These are phyloP conservation scores for Myopa testacea DNA, from an alignment of 2,888 invertebrate genomes.

Conservation along the genomic window DNA sequence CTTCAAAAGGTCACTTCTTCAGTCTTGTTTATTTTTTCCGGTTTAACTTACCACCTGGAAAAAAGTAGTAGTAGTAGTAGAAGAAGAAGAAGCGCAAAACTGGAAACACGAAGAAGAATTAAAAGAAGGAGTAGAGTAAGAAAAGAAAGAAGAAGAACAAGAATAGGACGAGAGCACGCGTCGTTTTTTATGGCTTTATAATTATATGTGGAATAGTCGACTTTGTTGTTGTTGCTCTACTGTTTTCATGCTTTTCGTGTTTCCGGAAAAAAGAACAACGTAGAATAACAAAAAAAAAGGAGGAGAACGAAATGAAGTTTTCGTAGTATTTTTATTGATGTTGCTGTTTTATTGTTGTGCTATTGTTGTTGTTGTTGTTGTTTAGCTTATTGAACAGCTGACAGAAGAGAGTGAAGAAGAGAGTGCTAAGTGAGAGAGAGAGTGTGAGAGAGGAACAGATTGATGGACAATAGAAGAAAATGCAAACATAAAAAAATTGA, in stretches of 20 bases:
- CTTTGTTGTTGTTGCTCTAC: too few species aligned
- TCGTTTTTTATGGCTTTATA: background rate
- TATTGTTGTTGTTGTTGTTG: background rate
- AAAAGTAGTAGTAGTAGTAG: background rate
- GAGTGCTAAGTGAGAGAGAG: background rate
- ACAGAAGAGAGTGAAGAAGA: background rate
- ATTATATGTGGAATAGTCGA: too few species aligned
- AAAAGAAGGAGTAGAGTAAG: background rate
- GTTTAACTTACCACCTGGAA: background rate
- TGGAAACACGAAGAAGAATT: too few species aligned
- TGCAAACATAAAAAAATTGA: background rate
- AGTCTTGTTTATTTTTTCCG: too few species aligned
- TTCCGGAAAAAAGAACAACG: background rate
- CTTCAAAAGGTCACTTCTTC: too few species aligned
- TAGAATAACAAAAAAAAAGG: background rate
- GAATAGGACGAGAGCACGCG: background rate
- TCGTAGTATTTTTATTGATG: background rate
- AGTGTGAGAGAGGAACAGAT: conserved; percentile 4
- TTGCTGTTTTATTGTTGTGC: background rate
- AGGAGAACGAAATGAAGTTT: too few species aligned
- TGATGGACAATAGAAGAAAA: background rate
- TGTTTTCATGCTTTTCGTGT: background rate
- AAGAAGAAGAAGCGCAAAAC: background rate
- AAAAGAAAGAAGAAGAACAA: conserved; percentile 1
- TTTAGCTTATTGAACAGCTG: conserved; percentile 22